phyloP scores from a whole-genome alignment of 2,888 invertebrate genomes.

The Hirudinaria manillensis region DNA sequence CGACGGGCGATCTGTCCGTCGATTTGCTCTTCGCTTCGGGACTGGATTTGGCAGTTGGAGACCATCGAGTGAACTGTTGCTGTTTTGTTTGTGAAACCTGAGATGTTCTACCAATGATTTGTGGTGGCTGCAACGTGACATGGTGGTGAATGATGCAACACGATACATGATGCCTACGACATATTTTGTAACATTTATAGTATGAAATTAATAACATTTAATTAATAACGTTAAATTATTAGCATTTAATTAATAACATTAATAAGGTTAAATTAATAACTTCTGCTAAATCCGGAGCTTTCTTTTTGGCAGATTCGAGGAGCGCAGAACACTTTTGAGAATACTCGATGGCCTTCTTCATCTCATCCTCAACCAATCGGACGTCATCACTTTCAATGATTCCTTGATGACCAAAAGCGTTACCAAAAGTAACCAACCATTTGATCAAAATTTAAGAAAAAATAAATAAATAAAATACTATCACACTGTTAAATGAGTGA shows the following conservation, averaged over 20 bases:
- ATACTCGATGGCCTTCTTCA: conserved; percentile 53
- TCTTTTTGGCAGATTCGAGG: conserved; percentile 53
- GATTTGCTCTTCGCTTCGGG: too few relatives aligned
- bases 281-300: conserved; percentile 38
- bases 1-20: too few relatives aligned
- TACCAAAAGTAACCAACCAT: not conserved
- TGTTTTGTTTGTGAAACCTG: too few relatives aligned
- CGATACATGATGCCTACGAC: too few relatives aligned
- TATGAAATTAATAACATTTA: too few relatives aligned
- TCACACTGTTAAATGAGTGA: not conserved
- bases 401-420: conserved; percentile 42
- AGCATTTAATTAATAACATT: not conserved
- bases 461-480: not conserved
- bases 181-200: too few relatives aligned
- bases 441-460: not conserved
- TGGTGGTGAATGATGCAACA: too few relatives aligned
- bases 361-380: conserved; percentile 50
- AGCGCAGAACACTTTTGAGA: conserved; percentile 52
- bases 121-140: too few relatives aligned
- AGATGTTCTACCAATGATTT: too few relatives aligned
- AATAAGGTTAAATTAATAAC: not conserved
- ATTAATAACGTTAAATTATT: too few relatives aligned
- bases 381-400: conserved; percentile 55
- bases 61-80: too few relatives aligned
- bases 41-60: too few relatives aligned